These are phyloP conservation scores for Lichenostomus cassidix DNA, from an alignment of 2,113 vertebrate species.

Conservation along the genomic window DNA sequence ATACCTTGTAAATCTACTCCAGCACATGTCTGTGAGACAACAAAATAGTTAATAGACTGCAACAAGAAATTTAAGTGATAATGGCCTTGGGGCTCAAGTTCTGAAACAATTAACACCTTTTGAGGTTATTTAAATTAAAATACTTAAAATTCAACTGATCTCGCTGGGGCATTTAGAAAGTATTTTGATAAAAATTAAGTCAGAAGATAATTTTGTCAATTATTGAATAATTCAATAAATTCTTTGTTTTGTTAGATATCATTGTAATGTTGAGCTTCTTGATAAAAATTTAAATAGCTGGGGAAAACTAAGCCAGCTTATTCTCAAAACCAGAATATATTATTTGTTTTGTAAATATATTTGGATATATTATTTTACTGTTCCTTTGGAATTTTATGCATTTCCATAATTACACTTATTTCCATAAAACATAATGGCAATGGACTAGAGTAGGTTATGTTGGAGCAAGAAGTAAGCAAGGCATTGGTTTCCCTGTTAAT, in stretches of 20 bases:
- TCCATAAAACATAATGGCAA: background rate
- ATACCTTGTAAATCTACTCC: background rate
- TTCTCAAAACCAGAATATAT: background rate
- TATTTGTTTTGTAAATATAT: background rate
- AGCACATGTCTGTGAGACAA: background rate
- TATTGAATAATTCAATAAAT: background rate
- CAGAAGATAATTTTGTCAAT: background rate
- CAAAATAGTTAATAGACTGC: background rate
- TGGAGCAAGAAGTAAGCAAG: background rate
- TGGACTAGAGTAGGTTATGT: background rate
- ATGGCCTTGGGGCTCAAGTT: background rate
- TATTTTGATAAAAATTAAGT: background rate
- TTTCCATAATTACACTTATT: background rate
- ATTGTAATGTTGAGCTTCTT: background rate
- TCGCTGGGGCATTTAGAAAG: background rate
- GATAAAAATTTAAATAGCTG: background rate
- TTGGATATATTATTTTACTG: background rate
- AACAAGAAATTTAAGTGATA: background rate
- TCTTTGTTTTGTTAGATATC: background rate
- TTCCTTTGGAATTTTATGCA: background rate
- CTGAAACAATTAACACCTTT: constrained; percentile 6
- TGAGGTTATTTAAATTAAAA: background rate
- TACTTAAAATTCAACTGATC: too few species aligned
- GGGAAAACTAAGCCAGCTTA: background rate
- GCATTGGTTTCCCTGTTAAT: background rate